These are phyloP conservation scores for Gambusia yucatana DNA, from an alignment of 2,797 vertebrate species.

Conservation along the genomic window DNA sequence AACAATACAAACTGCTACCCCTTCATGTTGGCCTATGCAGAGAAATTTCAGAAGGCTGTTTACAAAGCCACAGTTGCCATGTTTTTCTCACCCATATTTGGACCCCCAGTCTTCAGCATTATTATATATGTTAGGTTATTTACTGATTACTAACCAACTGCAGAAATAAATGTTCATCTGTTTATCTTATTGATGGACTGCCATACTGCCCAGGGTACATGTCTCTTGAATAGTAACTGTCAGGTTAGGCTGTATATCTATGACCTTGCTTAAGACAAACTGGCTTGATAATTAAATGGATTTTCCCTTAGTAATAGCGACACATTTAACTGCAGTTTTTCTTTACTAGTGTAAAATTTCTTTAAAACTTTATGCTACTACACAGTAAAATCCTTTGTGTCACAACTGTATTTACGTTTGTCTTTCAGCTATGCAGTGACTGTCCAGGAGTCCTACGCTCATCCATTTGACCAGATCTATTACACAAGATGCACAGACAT, in stretches of 20 bases:
- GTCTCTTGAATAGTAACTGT: background rate
- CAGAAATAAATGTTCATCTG: background rate
- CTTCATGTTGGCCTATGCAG: too few relatives aligned
- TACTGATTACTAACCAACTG: background rate
- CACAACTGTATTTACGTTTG: conserved; percentile 13
- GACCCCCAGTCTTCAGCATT: background rate
- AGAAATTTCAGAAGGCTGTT: too few relatives aligned
- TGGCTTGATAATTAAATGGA: background rate
- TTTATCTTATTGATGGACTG: background rate
- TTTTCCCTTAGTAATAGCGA: background rate
- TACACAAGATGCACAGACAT: conserved; percentile 98
- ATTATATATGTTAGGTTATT: background rate
- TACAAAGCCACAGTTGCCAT: background rate
- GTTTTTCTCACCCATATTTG: background rate
- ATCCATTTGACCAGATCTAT: conserved; percentile 98
- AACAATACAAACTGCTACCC: too few relatives aligned
- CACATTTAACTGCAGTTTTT: background rate
- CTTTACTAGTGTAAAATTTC: background rate
- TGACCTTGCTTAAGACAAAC: background rate
- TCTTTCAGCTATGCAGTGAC: conserved; percentile 93
- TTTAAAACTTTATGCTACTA: background rate
- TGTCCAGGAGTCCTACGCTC: conserved; percentile 95
- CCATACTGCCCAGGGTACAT: background rate
- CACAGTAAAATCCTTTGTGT: background rate
- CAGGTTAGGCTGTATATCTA: background rate